These are phyloP conservation scores for Cairina moschata DNA, from an alignment of 2,113 vertebrate genomes.

Conservation along the genomic window DNA sequence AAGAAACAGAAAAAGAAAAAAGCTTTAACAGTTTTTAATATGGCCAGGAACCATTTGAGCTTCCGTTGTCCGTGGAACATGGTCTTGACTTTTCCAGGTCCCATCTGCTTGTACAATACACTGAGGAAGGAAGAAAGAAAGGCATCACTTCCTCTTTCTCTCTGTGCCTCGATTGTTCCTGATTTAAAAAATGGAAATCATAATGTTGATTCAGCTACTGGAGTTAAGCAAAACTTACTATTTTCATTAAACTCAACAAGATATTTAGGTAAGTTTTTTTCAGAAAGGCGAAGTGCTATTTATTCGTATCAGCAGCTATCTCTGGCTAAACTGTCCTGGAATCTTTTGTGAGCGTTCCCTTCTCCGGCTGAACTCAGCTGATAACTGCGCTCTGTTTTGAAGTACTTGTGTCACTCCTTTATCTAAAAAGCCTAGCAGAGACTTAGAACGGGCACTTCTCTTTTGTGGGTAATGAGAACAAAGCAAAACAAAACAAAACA, in stretches of 20 bases:
- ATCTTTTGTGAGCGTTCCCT: conserved; percentile 17
- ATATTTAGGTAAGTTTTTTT: conserved; percentile 25
- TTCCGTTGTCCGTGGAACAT: background rate
- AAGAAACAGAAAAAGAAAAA: no score
- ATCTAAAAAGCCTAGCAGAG: background rate
- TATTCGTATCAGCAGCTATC: conserved; percentile 21
- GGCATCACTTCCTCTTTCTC: conserved; percentile 18
- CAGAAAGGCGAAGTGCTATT: conserved; percentile 32
- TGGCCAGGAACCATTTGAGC: conserved; percentile 8
- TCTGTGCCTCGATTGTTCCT: conserved; percentile 10
- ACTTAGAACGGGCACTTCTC: background rate
- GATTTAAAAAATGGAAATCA: conserved; percentile 36
- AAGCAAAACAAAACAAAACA: background rate
- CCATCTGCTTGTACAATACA: conserved; percentile 22
- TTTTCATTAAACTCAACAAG: background rate
- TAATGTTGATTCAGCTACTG: conserved; percentile 23
- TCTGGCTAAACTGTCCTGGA: conserved; percentile 30
- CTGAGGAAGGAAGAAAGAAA: conserved; percentile 41
- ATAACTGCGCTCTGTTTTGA: conserved; percentile 37
- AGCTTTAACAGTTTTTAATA: background rate
- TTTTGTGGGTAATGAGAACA: background rate
- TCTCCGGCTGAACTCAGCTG: background rate
- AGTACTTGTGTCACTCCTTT: background rate
- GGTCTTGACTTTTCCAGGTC: conserved; percentile 12
- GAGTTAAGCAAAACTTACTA: conserved; percentile 1